Evolutionary conservation across 2,797 vertebrate genomes (phyloP), one percentile per base, ranked within the genome.

Genomic region (Protosalanx chinensis): DNA sequence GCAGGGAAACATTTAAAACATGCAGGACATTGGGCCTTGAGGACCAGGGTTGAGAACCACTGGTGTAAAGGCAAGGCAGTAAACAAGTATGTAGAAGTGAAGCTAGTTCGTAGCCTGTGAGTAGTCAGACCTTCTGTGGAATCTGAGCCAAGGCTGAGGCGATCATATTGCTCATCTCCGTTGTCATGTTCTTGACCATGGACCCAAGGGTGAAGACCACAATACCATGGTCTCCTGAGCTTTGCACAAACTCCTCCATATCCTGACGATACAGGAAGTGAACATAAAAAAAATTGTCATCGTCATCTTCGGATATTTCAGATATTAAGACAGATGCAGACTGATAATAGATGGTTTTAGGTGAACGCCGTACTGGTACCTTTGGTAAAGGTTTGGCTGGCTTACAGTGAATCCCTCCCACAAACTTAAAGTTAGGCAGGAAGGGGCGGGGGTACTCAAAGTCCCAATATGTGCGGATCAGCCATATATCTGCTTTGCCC

Each of bases 381-480:
- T 94, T 80, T 79, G 95, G 93, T 84, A 98, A 84, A 0, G 94
- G 92, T 81, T 96, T 94, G 71, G 96, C 94, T 33, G 96, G 94
- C 83, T 86, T 90, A 77, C 96, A 98, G 32, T 98, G 97, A 74
- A 98, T 86, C 69, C 96, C 97, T 78, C 96, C 96, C n/a, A 98
- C 91, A 71, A 90, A 97, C 75, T 95, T 93, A 71, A 97, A 98
- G 85, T 97, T 98, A 1, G 95, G 96, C 56, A 95, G 91, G 35
- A 92, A 87, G 63, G 96, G 96, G 7, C 92, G 91, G 62, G 96
- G 95, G 83, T 93, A 98, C 75, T 97, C 95, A 79, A 97, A 93
- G 82, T 98, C 96, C 96, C 97, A 98, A 75, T 96, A 98, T 5
- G 94, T 96, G 72, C 94, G 81, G 0, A 97, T 95, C 73, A 98